phyloP scores from a whole-genome alignment of 2,888 invertebrate genomes.

The Xestobium rufovillosum region DNA sequence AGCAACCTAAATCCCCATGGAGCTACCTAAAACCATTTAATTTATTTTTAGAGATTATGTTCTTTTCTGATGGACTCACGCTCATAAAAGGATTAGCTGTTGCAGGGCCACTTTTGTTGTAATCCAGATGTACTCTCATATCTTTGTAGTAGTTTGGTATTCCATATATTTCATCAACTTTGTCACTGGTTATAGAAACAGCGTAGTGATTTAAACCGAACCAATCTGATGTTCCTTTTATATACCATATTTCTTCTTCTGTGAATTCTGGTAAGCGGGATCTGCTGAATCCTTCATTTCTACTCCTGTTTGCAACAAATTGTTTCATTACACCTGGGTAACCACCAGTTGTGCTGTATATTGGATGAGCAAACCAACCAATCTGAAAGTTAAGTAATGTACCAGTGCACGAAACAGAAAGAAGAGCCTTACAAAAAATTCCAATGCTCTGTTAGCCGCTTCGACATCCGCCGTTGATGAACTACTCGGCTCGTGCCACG shows the following conservation, averaged over 20 bases:
- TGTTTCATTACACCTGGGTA: conserved; percentile 49
- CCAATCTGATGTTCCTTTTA: conserved; percentile 55
- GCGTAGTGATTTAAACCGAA: conserved; percentile 61
- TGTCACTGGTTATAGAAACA: conserved; percentile 39
- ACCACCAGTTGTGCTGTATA: conserved; percentile 49
- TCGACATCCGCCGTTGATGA: conserved; percentile 39
- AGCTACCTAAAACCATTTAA: conserved; percentile 40
- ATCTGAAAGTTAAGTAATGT: too few relatives aligned
- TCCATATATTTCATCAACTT: conserved; percentile 35
- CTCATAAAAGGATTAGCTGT: background rate
- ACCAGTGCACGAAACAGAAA: too few relatives aligned
- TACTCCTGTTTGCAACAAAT: conserved; percentile 44
- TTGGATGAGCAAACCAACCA: conserved; percentile 51
- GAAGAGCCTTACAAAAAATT: conserved; percentile 23
- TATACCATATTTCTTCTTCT: conserved; percentile 48
- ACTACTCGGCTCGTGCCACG: conserved; percentile 45
- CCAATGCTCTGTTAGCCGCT: conserved; percentile 44
- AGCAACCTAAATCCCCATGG: conserved; percentile 59
- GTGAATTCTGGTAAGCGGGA: conserved; percentile 57
- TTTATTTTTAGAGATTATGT: conserved; percentile 6
- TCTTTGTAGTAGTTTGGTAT: conserved; percentile 29
- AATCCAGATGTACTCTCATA: conserved; percentile 14
- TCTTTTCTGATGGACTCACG: background rate
- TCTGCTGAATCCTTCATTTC: conserved; percentile 47
- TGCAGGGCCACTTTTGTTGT: background rate